Base-by-base conservation (phyloP, 2,113 vertebrate species). In the Hyla sarda region DNA sequence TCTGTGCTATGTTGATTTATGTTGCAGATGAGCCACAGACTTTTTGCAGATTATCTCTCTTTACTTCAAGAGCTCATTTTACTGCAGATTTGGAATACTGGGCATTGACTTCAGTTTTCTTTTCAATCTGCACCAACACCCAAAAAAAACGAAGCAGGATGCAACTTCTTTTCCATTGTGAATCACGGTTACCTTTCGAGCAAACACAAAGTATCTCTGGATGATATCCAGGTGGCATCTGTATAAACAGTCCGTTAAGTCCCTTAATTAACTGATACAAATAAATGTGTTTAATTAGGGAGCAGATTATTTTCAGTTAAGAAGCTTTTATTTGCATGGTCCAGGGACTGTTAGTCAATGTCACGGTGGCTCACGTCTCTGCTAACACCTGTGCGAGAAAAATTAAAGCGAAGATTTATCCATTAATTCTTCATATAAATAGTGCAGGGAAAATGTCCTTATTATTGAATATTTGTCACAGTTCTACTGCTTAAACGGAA, bases 221-320 rank as follows among this genome's bases (percentile, higher is more conserved):
- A 67, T 28, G 28, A 16, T 16, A 67, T 67, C 62, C 62, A 67
- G 62, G 62, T 67, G 62, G 16, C 62, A 67, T 67, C n/a, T 67
- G 62, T 32, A 11, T 67, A 6, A 32, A 67, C 62, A 67, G 28
- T 14, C 2, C 58, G 28, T 62, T 62, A 28, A 62, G 25, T 28
- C 25, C 25, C 62, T 67, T 67, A 67, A 67, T 67, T 67, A 67
- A 67, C 62, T 32, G 62, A 67, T 67, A 67, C 12, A 1, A 67
- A 67, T 30, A 67, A 32, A 32, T 32, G 30, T 32, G 28, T 67
- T 67, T 67, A 30, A 67, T 67, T 32, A 67, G 62, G 28, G 13
- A 67, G 62, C 28, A 67, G 62, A 67, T 67, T 67, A 32, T 32
- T 67, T 8, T 21, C 65, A 6, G 30, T 34, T 69, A 69, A 69